Base-by-base conservation (phyloP, 1,140 invertebrate genomes). In the Ruditapes philippinarum region DNA sequence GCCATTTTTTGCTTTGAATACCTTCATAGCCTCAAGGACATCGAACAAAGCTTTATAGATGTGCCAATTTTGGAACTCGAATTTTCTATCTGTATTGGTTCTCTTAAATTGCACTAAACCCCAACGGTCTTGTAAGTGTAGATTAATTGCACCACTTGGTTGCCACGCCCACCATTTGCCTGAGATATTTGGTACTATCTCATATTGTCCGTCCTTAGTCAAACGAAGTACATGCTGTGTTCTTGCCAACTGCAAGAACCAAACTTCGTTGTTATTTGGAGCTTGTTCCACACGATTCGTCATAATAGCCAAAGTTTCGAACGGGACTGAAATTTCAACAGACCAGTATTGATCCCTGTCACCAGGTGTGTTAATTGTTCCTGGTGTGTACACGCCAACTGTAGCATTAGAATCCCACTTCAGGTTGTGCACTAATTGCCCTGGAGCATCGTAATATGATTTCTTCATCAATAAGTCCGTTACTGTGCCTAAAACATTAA, bases 51-150 rank as follows among this genome's bases (percentile, higher is more conserved):
- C 28, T 40, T 74, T 73, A 45, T 85, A 85, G 19, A 85, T 57
- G 57, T 85, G 82, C 82, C 82, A 85, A 57, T 74, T 74, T 4
- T 54, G 17, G 40, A 85, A 85, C 40, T 38, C 74, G 22, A 85
- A 85, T 31, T 74, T 40, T 22, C 38, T 73, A 36, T 85, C 82
- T 12, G 14, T 28, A 0, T 33, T 0, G 31, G 49, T 31, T 36
- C n/a, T 73, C n/a, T 85, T 85, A 51, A 85, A 85, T 38, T 85
- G 82, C 7, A 85, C 49, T 25, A 85, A 33, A 1, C 82, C 82
- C 82, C 82, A 85, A 1, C 82, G 62, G 31, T 85, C 82, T 25
- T 85, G 82, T 12, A 85, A 57, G 57, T 85, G 82, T 31, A 74
- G 33, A 31, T 85, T 85, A 25, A 85, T 85, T 4, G 68, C 70